Evolutionary conservation across 2,888 invertebrate genomes (phyloP), one percentile per base, ranked within the genome.

Genomic region (Strigamia maritima): DNA sequence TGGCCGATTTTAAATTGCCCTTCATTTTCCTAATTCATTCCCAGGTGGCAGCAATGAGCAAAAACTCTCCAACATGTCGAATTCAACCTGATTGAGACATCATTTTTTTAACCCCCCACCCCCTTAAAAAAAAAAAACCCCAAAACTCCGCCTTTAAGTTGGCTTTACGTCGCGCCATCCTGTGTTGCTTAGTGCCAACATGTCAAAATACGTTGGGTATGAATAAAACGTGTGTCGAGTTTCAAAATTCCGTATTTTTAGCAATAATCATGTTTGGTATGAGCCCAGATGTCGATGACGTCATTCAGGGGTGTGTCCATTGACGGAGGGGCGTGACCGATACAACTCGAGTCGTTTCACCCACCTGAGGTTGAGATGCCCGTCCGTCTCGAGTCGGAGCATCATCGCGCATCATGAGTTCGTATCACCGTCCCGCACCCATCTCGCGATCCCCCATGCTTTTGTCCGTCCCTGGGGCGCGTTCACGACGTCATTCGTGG

Each of bases 401-500:
- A 74, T 60, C 80, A 79, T 35, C 44, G 22, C 40, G 2, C 4
- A 54, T 24, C 10, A 78, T 54, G 60, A 75, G 35, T 10, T 2
- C 35, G 35, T 35, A 74, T 24, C 26, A 19, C 14, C 54, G 54
- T 54, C 54, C 54, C 19, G 8, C 22, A 10, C 19, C 54, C 19
- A 16, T n/a, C 4, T 77, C 79, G 28, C 31, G 77, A 14, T 79
- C 78, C 19, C 80, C 80, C 8, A 75, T 79, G 12, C 40, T 80
- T 8, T 31, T 80, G 4, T 65, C 80, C 6, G 80, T 80, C 81
- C 31, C 79, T 80, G 54, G 54, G 8, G 22, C 54, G 22, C 54
- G 54, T 22, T 54, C 54, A 79, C 88, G 92, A 78, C 87, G 92
- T 82, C 92, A 92, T 86, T 92, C 92, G 81, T 92, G 92, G 92